Conservation (phyloP, 2,113 vertebrate species). For the Murina feae region DNA sequence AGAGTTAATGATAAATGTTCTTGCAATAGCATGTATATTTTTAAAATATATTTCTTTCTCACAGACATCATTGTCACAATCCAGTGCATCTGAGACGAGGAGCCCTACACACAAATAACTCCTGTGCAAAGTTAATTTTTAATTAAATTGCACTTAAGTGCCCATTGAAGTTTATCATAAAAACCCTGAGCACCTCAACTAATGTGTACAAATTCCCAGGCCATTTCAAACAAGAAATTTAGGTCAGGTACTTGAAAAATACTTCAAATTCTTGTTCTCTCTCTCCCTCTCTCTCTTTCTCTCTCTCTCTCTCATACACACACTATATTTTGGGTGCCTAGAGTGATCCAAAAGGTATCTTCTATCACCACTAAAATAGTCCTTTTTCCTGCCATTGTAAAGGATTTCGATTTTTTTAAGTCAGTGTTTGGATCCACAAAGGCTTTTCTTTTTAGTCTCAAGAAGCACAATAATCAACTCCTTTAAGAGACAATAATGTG, state of each 20-base stretch:
- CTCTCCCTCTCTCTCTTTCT: neutral
- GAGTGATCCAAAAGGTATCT: neutral
- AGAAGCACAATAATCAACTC: slow-evolving; percentile 65
- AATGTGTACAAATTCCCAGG: neutral
- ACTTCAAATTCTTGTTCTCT: neutral
- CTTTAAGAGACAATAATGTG: slow-evolving; percentile 72
- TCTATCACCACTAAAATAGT: neutral
- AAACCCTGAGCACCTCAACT: neutral
- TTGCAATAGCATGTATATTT: neutral
- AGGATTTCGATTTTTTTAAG: neutral
- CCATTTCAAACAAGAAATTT: neutral
- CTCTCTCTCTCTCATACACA: neutral
- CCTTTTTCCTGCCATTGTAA: neutral
- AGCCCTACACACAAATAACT: neutral
- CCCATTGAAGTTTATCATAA: neutral
- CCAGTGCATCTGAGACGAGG: neutral
- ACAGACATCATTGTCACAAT: neutral
- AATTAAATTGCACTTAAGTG: neutral
- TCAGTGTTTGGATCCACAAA: slow-evolving; percentile 2
- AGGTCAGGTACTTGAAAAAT: neutral
- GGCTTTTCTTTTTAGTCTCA: slow-evolving; percentile 22
- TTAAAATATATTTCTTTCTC: neutral
- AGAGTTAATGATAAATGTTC: neutral
- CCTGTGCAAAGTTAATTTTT: neutral
- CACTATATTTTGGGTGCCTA: neutral